These are phyloP conservation scores for Fabriciana adippe DNA, from an alignment of 2,888 invertebrate genomes.

Conservation along the genomic window DNA sequence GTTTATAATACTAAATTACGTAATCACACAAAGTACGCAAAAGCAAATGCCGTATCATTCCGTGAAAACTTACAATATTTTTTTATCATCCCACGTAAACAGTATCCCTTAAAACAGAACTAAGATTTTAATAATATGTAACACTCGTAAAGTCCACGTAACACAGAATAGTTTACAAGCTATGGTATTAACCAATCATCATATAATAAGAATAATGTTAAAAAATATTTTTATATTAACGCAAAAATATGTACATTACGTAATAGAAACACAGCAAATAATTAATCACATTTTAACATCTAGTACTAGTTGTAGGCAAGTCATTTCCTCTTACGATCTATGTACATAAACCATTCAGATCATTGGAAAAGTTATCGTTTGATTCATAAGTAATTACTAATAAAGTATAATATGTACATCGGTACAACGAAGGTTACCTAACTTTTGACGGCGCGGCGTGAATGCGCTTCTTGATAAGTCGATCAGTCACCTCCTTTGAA, in stretches of 20 bases:
- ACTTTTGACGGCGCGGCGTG: not conserved
- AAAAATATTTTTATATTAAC: constrained; percentile 6
- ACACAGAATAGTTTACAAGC: not conserved
- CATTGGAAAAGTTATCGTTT: constrained; percentile 13
- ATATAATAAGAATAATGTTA: constrained; percentile 1
- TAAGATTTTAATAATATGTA: not conserved
- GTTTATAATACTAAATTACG: constrained; percentile 7
- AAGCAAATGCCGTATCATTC: not conserved
- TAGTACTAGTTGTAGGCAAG: constrained; percentile 16
- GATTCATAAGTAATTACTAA: not conserved
- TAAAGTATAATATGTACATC: not conserved
- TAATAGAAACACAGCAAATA: not conserved
- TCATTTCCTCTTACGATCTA: constrained; percentile 12
- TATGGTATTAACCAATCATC: constrained; percentile 3
- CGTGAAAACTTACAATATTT: not conserved
- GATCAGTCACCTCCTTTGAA: no score
- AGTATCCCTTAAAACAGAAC: not conserved
- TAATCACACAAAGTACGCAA: constrained; percentile 11
- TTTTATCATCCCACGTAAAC: not conserved
- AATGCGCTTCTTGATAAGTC: no score
- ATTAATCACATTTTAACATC: constrained; percentile 13
- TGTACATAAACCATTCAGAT: constrained; percentile 24
- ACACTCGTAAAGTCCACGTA: not conserved
- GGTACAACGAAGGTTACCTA: not conserved
- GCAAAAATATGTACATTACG: constrained; percentile 6